phyloP scores from a whole-genome alignment of 2,797 vertebrate species.

The Gastrophryne carolinensis region DNA sequence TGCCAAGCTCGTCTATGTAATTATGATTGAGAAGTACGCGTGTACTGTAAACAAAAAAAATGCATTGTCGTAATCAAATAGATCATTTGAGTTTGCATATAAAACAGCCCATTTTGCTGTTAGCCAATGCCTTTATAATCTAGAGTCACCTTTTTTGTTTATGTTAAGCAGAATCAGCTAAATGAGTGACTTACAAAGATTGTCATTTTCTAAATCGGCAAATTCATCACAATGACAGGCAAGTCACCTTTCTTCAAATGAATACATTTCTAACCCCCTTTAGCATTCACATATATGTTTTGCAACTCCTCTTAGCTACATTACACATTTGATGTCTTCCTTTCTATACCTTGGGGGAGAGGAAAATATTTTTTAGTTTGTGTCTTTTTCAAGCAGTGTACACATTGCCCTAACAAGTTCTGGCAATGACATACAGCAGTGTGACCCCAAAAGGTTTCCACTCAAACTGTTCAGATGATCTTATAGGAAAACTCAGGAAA shows the following conservation, averaged over 20 bases:
- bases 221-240: conserved; percentile 53
- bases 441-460: conserved; percentile 42
- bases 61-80: conserved; percentile 53
- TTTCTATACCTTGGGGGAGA: conserved; percentile 56
- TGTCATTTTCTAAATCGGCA: conserved; percentile 53
- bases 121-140: conserved; percentile 50
- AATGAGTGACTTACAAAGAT: conserved; percentile 40
- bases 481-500: conserved; percentile 40
- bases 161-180: conserved; percentile 46
- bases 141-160: conserved; percentile 35
- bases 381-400: too few species aligned
- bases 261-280: conserved; percentile 30
- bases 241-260: conserved; percentile 52
- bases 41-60: conserved; percentile 50
- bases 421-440: conserved; percentile 24
- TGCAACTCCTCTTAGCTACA: conserved; percentile 25
- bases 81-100: conserved; percentile 48
- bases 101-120: conserved; percentile 50
- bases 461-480: conserved; percentile 40
- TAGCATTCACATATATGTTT: conserved; percentile 36
- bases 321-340: conserved; percentile 51
- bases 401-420: conserved; percentile 25
- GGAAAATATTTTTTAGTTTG: too few species aligned
- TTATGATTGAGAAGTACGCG: conserved; percentile 28
- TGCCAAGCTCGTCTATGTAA: conserved; percentile 28